Base-by-base conservation (phyloP, 1,140 invertebrate species). In the Belonocnema kinseyi region DNA sequence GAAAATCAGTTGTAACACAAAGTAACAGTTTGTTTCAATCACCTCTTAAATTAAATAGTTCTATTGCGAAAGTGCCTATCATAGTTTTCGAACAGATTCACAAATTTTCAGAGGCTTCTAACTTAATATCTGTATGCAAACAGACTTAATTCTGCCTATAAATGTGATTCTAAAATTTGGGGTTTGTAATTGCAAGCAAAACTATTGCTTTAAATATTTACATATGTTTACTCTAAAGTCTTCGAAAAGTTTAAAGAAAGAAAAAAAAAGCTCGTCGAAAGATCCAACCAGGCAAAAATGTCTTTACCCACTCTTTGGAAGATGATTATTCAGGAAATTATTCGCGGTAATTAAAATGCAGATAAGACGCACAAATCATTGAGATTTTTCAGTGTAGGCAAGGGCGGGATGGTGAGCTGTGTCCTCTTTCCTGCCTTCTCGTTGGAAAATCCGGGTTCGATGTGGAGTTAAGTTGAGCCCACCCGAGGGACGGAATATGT, bases 321-420 rank as follows among this genome's bases (percentile, higher is more conserved):
- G 80, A 61, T 82, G 85, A 83, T 90, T 90, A 88, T 88, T 86
- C 87, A 80, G 74, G 81, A 85, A 86, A 90, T 90, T 89, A 90
- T 89, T 89, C 89, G 82, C 72, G 82, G 86, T 90, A 89, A 90
- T 90, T 89, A 90, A 90, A 88, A 90, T 90, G 89, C 85, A 90
- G 89, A 90, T 89, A 88, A 88, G 85, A 87, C 84, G 83, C 83
- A 89, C 89, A 90, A 90, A 90, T 90, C 89, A 89, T 87, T 81
- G 78, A 77, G 83, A 85, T 88, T 89, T 89, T 89, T 87, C 83
- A 77, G 79, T 79, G 75, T 77, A 50, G 77, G 76, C 12, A 77
- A 72, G 78, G 77, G 81, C 77, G 80, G 80, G 80, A 82, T 85
- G 83, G 81, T 83, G 82, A 79, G 81, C 80, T n/a, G 17, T 72